Percentiles rank a stretch among this genome's conserved stretches.
These are phyloP conservation scores for Cryptotermes secundus DNA, from an alignment of 1,140 invertebrate genomes.

Conservation along the genomic window DNA sequence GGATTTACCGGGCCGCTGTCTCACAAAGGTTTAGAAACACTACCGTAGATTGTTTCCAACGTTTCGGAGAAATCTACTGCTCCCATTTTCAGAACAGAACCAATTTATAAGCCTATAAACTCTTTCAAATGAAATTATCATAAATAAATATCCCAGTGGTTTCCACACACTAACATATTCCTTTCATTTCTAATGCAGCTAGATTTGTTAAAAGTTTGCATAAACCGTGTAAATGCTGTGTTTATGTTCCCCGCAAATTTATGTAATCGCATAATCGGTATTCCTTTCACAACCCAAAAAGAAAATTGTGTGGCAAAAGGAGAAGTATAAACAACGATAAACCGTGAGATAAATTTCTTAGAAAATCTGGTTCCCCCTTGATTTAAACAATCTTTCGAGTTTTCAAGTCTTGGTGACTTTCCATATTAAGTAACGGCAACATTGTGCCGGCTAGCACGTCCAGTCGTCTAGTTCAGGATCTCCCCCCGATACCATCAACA, in stretches of 20 bases:
- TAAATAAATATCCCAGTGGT: too few relatives aligned
- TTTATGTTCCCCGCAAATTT: background rate
- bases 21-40: too few relatives aligned
- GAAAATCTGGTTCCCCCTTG: background rate
- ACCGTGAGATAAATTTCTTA: background rate
- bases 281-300: background rate
- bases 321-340: background rate
- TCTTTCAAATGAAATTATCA: too few relatives aligned
- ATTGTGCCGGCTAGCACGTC: background rate
- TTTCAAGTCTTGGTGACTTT: background rate
- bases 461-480: too few relatives aligned
- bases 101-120: too few relatives aligned
- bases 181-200: too few relatives aligned
- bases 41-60: too few relatives aligned
- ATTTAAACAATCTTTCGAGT: slow-evolving; percentile 14
- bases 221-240: background rate
- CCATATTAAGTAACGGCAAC: background rate
- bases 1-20: too few relatives aligned
- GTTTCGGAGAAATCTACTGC: too few relatives aligned
- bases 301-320: background rate
- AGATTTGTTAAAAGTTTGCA: background rate
- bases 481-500: too few relatives aligned
- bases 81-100: too few relatives aligned
- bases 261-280: background rate
- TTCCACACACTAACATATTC: too few relatives aligned